Base-by-base conservation (phyloP, 2,888 invertebrate species). In the Kuschelorhynchus macadamiae region DNA sequence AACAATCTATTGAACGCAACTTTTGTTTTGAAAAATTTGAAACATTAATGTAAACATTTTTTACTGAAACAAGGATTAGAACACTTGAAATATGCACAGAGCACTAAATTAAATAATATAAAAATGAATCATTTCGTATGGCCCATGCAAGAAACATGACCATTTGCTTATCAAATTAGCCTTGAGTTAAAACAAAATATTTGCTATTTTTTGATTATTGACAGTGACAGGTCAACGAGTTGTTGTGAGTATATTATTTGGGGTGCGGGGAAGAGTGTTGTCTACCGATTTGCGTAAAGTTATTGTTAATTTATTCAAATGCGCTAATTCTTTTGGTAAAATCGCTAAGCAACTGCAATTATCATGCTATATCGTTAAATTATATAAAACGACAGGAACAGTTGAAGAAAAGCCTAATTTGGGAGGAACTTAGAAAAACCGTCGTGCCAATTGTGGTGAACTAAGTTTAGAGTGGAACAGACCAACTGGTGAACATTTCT, bases 331-430 rank as follows among this genome's bases (percentile, higher is more conserved):
- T 44, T 14, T 7, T 44, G 44, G 4, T 18, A 44, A 44, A 44
- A 17, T 14, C 16, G 18, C 14, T 16, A 44, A 44, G 18, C 44
- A 44, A 44, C 17, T 44, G 44, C 44, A 17, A 44, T 14, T 44
- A 44, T 44, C 44, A 44, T 16, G 44, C 18, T 44, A 18, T 44
- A 44, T 44, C 44, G 18, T 44, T 16, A 44, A 44, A 44, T 44
- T 9, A 44, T 44, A 44, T 44, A 9, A 44, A 44, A 44, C 44
- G 17, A 44, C 44, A 44, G 17, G 44, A 44, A 16, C 44, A 44
- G 18, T 44, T 44, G 8, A 44, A 44, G 18, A 44, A 44, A 44
- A 44, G 44, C 44, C 44, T 8, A 44, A 44, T 44, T 44, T 44
- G 44, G 44, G 44, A 8, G 16, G 44, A 44, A 44, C 44, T 44